These are phyloP conservation scores for Clepsis dumicolana DNA, from an alignment of 2,888 invertebrate species.

Conservation along the genomic window DNA sequence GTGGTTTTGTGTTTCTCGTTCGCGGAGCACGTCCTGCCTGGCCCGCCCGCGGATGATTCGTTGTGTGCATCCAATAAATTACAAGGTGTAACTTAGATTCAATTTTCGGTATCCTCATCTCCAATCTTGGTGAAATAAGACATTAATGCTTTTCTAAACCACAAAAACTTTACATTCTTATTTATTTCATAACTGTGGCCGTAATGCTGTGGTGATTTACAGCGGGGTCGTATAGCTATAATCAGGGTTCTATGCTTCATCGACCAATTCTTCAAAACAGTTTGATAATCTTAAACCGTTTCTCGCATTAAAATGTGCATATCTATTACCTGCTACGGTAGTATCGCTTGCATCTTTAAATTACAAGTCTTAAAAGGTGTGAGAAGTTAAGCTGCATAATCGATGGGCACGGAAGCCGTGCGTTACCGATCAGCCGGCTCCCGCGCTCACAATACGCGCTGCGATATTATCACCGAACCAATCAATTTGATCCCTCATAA, in stretches of 20 bases:
- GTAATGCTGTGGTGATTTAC: conserved; percentile 38
- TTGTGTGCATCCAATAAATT: conserved; percentile 69
- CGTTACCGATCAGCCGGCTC: conserved; percentile 51
- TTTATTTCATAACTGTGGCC: conserved; percentile 20
- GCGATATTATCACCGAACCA: conserved; percentile 83
- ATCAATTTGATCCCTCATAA: conserved; percentile 86
- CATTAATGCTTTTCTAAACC: conserved; percentile 61
- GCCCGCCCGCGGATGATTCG: conserved; percentile 65
- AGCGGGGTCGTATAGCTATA: conserved; percentile 30
- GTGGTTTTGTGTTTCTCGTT: conserved; percentile 83
- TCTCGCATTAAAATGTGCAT: conserved; percentile 67
- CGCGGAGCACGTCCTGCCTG: conserved; percentile 73
- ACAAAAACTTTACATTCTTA: conserved; percentile 52
- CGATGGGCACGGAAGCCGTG: conserved; percentile 61
- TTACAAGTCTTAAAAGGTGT: conserved; percentile 74
- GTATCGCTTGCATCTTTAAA: conserved; percentile 63
- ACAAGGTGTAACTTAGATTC: conserved; percentile 65
- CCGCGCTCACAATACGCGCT: conserved; percentile 69
- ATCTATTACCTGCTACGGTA: conserved; percentile 57
- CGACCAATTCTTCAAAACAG: conserved; percentile 31
- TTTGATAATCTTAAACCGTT: conserved; percentile 39
- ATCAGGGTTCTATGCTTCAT: conserved; percentile 42
- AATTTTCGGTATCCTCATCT: conserved; percentile 68
- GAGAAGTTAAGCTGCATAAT: conserved; percentile 70
- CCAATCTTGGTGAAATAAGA: conserved; percentile 68